A percentile compares a stretch with the other conserved stretches of the same genome.
These are phyloP conservation scores for Dreissena rostriformis DNA, from an alignment of 1,140 invertebrate species.

Conservation along the genomic window DNA sequence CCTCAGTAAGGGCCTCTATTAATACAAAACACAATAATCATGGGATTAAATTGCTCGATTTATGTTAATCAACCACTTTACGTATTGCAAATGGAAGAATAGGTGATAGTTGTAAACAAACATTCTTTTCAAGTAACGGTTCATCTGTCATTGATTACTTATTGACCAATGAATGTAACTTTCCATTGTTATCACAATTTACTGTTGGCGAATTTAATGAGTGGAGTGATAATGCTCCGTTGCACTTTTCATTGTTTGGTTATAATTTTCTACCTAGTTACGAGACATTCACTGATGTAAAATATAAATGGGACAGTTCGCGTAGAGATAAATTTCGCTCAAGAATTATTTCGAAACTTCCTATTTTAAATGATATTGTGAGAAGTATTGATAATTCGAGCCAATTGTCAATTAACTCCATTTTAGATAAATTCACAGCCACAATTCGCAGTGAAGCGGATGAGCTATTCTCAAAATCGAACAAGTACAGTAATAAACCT, in stretches of 20 bases:
- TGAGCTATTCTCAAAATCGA: slow-evolving; percentile 2
- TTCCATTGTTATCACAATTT: slow-evolving; percentile 31
- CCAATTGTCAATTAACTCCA: not conserved
- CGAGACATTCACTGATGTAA: slow-evolving; percentile 14
- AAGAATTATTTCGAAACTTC: not conserved
- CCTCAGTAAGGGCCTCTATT: slow-evolving; percentile 2
- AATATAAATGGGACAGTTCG: slow-evolving; percentile 22
- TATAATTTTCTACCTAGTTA: slow-evolving; percentile 10
- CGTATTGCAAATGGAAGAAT: slow-evolving; percentile 38
- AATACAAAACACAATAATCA: slow-evolving; percentile 9
- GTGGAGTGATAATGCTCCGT: slow-evolving; percentile 27
- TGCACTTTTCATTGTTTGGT: slow-evolving; percentile 25
- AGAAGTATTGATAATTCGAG: not conserved
- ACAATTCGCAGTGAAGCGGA: not conserved
- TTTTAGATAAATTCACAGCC: slow-evolving; percentile 22
- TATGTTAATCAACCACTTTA: slow-evolving; percentile 25
- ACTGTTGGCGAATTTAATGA: slow-evolving; percentile 41
- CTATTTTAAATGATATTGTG: slow-evolving; percentile 19
- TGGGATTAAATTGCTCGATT: slow-evolving; percentile 31
- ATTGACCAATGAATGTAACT: not conserved
- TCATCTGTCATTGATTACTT: slow-evolving; percentile 17
- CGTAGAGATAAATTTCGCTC: not conserved
- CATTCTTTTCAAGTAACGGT: slow-evolving; percentile 29
- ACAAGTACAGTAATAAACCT: slow-evolving; percentile 4
- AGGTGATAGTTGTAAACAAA: slow-evolving; percentile 7